Base-by-base conservation (phyloP, 2,888 invertebrate species). In the Pilophorus perplexus region DNA sequence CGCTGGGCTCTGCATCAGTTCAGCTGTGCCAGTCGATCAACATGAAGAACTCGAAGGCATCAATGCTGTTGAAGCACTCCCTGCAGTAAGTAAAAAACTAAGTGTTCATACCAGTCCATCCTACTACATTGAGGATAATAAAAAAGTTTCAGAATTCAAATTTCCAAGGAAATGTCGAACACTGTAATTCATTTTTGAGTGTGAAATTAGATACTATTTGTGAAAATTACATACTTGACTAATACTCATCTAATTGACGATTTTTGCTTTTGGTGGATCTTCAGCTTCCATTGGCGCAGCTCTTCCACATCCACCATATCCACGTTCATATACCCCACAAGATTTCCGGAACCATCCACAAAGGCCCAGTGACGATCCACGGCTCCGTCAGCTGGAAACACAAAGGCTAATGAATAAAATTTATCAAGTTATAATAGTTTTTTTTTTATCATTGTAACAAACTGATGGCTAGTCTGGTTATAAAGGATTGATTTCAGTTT, bases 301-400 rank as follows among this genome's bases (percentile, higher is more conserved):
- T 28, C 27, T 38, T 55, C 33, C 55, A 55, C 55, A 37, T 22
- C 20, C 55, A 37, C 22, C 55, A 55, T 14, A n/a, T 55, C 37
- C 33, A 38, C 38, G 37, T 38, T 22, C 38, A 38, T 22, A 55
- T 55, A 10, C 55, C 55, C 2, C 55, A 55, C 38, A 55, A 55
- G 38, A 55, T 55, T 22, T 55, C 55, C 3, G 55, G 55, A 6
- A 55, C 55, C 2, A 55, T 55, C 12, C 55, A 55, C 55, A 38
- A 55, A 37, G 55, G 55, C 10, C 55, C 55, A 1, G 55, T 55
- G 12, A 55, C 55, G 12, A 37, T 55, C 22, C 55, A 55, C 38
- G 55, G 55, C 10, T 55, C 55, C 18, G 22, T 55, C 33, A 55
- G 55, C 38, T 22, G 33, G 3, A 38, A 38, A 12, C 55, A 55